Evolutionary conservation across 2,113 vertebrate genomes (phyloP), one percentile per base, ranked within the genome.

Genomic region (Phylloscopus trochilus): DNA sequence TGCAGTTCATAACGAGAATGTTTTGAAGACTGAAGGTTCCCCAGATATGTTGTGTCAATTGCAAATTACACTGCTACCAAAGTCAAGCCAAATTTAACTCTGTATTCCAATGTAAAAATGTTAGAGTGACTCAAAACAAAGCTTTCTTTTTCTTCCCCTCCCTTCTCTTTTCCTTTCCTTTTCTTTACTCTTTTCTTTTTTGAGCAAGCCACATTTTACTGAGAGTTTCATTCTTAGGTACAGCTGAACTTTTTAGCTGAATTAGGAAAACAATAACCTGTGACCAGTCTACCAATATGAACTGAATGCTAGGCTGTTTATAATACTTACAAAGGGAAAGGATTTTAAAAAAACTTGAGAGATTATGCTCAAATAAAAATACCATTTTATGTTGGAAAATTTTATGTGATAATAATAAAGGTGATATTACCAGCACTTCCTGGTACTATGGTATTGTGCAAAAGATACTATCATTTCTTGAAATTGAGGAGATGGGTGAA

Each of bases 401-500:
- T 27, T 84, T 62, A n/a, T n/a, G 33, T 47, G 2, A 9, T 72
- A 63, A 44, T 78, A 41, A 17, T 75, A 72, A 75, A 72, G 17
- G 30, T 66, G 24, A 33, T 84, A 28, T 21, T 59, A 63, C 13
- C 11, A 75, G 13, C 30, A 33, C 26, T 75, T 7, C 14, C 27
- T 72, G 11, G 41, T 82, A 47, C 27, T 85, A 2, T 62, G 23
- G 62, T 69, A 67, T 62, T 80, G 22, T 62, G 77, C 69, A 91
- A 30, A 76, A 92, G 81, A 83, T 87, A 70, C 39, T 83, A 30
- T 85, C 2, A 59, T 81, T 93, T 89, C 33, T 41, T 95, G 84
- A 91, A 95, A 83, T 17, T 58, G 46, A 93, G 33, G 70, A 89
- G 78, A 70, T 74, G 75, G 39, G 16, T 93, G 67, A 90, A 94